Evolutionary conservation across 2,797 vertebrate species (phyloP).

Genomic region (Poeciliopsis paucimaculata): DNA sequence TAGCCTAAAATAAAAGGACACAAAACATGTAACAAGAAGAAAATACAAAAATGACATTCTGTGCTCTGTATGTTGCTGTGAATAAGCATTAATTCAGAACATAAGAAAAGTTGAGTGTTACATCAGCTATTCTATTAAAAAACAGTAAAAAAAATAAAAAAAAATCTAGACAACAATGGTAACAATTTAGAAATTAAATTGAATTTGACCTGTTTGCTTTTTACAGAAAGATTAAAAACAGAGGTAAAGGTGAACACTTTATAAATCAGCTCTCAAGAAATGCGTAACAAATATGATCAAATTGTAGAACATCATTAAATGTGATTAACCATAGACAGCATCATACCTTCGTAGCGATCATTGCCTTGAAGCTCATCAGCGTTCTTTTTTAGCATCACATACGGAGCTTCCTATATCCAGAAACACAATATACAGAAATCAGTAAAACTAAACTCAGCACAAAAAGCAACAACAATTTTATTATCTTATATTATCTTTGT

Average conservation of each 20-base stretch:
- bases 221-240: not conserved
- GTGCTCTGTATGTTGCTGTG: not conserved
- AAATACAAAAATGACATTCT: not conserved
- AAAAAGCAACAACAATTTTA: not conserved
- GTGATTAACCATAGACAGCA: not conserved
- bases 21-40: not conserved
- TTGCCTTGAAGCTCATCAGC: conserved; percentile 94
- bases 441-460: not conserved
- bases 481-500: not conserved
- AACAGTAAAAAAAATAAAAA: too few species aligned
- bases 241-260: not conserved
- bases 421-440: conserved; percentile 7
- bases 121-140: not conserved
- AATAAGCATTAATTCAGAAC: not conserved
- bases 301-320: not conserved
- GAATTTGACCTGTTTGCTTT: not conserved
- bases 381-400: conserved; percentile 99
- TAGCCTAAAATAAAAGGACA: conserved; percentile 74
- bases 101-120: not conserved
- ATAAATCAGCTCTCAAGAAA: not conserved
- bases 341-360: conserved; percentile 89
- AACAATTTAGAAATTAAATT: not conserved
- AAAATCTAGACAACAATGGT: not conserved
- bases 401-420: conserved; percentile 89
- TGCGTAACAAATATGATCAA: not conserved